Percentiles rank a stretch among this genome's conserved stretches.
Evolutionary conservation across 2,888 invertebrate species (phyloP).

Genomic region (Bugulina stolonifera): DNA sequence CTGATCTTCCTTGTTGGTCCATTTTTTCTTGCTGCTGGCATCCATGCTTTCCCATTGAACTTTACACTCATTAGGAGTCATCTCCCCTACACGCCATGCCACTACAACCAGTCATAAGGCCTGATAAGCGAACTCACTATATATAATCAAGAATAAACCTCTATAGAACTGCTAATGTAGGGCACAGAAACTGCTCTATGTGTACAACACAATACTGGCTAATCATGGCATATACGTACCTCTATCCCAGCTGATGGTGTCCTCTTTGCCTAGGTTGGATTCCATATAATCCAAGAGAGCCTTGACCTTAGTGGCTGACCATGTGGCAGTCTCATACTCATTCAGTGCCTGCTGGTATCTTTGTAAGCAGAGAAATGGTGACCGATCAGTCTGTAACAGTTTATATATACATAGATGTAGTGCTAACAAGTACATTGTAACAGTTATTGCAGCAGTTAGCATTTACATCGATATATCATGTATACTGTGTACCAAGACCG

Average conservation of each 20-base stretch:
- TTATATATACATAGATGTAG: no score
- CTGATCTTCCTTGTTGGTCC: not conserved
- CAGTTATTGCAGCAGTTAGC: no score
- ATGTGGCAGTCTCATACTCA: constrained; percentile 11
- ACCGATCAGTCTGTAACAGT: constrained; percentile 51
- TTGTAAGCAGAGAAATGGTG: constrained; percentile 53
- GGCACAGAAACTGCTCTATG: no score
- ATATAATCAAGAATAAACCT: no score
- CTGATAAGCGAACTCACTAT: not conserved
- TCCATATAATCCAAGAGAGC: not conserved
- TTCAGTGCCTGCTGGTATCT: constrained; percentile 48
- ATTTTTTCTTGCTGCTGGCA: not conserved
- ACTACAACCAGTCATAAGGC: not conserved
- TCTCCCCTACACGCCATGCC: constrained; percentile 4
- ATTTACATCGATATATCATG: no score
- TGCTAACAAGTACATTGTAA: no score
- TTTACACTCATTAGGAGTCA: constrained; percentile 17
- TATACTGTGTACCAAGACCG: no score
- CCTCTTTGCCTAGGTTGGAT: not conserved
- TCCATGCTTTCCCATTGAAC: not conserved
- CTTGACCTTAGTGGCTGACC: not conserved
- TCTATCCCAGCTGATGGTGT: constrained; percentile 22
- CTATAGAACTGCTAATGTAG: no score
- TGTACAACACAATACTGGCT: no score
- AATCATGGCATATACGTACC: no score